Evolutionary conservation across 2,888 invertebrate species (phyloP).

Genomic region (Buathra laborator): DNA sequence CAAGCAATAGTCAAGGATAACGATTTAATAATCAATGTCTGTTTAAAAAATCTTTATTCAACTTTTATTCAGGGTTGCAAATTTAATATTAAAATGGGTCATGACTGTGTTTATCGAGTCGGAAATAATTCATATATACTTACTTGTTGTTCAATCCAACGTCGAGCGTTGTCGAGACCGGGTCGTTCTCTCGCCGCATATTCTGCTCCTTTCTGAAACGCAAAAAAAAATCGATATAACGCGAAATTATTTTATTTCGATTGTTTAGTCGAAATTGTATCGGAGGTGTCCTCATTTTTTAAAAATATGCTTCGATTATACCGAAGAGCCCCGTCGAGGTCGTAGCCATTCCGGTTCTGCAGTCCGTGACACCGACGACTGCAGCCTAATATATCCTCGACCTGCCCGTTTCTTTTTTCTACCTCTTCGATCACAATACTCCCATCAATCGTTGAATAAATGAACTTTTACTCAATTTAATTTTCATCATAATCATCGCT

Average conservation of each 20-base stretch:
- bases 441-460: conserved; percentile 26
- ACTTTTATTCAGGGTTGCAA: not conserved
- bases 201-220: conserved; percentile 73
- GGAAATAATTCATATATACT: conserved; percentile 67
- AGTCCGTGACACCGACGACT: conserved; percentile 47
- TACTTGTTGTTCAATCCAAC: conserved; percentile 82
- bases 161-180: conserved; percentile 78
- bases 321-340: conserved; percentile 13
- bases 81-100: not conserved
- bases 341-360: conserved; percentile 59
- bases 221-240: conserved; percentile 37
- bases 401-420: not conserved
- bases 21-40: not conserved
- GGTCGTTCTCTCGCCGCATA: conserved; percentile 82
- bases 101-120: not conserved
- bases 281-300: not conserved
- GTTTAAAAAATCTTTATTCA: too few species aligned
- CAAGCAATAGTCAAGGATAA: too few species aligned
- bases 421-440: conserved; percentile 21
- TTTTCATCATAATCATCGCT: not conserved
- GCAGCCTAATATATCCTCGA: conserved; percentile 41
- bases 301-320: conserved; percentile 40
- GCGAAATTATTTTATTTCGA: not conserved
- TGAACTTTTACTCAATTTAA: not conserved
- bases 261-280: not conserved